Evolutionary conservation across 2,797 vertebrate genomes (phyloP), one percentile per base, ranked within the genome.

Genomic region (Clarias platycephalus): DNA sequence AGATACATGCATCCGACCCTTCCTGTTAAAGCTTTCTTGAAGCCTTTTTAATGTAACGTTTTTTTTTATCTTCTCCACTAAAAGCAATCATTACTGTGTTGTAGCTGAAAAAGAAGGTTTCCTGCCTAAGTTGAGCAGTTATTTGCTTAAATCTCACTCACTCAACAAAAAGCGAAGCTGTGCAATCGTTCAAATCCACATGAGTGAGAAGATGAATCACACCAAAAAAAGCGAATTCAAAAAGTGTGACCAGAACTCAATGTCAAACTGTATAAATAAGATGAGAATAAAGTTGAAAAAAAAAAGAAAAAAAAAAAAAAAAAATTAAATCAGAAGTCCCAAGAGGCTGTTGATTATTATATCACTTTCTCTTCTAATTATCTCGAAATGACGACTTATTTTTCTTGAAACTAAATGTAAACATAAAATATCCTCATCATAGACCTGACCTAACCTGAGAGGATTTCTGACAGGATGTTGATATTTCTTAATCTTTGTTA

Each of bases 1-100:
- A 94, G 94, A 95, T 95, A 95, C 95, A 96, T 95, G 95, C 95
- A 95, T 93, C 95, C 63, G 83, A 37, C 75, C 77, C 66, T 49
- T 49, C 12, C 44, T 37, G 81, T 31, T 71, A 70, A 84, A 80
- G 80, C 83, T 66, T 70, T 81, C 57, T 70, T 79, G 40, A 84
- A 85, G 84, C 82, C n/a, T 78, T 24, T 37, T 63, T 68, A 22
- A 55, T 49, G 55, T 64, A 76, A 67, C 13, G 49, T 78, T 81
- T 58, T 67, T 55, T 49, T 40, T 7, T 2, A n/a, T 55, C 44
- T 49, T 82, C 28, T 28, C 15, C n/a, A 34, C 58, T 34, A 28
- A 64, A 74, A 10, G 40, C 79, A 71, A 79, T 28, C 70, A 34
- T 82, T 63, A 62, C 24, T 18, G 58, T 63, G 64, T 57, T 63